Conservation (phyloP, 30 jellyfish, hydroid and myxozoan genomes). For the Sanderia malayensis region DNA sequence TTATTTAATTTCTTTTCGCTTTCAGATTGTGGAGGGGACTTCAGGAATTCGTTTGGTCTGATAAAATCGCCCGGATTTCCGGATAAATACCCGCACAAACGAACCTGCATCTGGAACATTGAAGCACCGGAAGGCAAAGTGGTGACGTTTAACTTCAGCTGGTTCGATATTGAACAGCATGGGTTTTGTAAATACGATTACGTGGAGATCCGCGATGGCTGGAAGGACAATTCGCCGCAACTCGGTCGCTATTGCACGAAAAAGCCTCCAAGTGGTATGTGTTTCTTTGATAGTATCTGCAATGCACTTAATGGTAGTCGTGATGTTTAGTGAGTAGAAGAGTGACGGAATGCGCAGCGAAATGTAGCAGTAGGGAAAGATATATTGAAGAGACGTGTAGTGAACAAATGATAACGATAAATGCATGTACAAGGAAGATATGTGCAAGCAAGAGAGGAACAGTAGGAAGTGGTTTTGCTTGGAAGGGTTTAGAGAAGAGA, state of each 20-base stretch:
- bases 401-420: too few relatives aligned
- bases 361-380: too few relatives aligned
- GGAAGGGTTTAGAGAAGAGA: too few relatives aligned
- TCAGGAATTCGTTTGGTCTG: constrained; percentile 52
- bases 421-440: too few relatives aligned
- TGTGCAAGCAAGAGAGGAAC: too few relatives aligned
- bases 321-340: too few relatives aligned
- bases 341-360: too few relatives aligned
- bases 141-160: constrained; percentile 54
- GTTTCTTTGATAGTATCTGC: neutral
- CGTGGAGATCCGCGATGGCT: constrained; percentile 91
- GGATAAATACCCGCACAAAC: constrained; percentile 72
- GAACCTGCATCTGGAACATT: constrained; percentile 88
- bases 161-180: constrained; percentile 78
- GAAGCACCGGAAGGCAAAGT: constrained; percentile 72
- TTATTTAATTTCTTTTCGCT: neutral
- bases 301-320: too few relatives aligned
- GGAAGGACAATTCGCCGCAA: constrained; percentile 74
- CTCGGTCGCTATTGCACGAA: constrained; percentile 88
- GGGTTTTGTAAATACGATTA: constrained; percentile 84
- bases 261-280: constrained; percentile 79
- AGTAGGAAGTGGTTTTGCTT: too few relatives aligned
- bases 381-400: too few relatives aligned
- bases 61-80: constrained; percentile 87
- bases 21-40: constrained; percentile 83